Evolutionary conservation across 1,140 invertebrate species (phyloP), one percentile per base, ranked within the genome.

Genomic region (Bombus sibiricus): DNA sequence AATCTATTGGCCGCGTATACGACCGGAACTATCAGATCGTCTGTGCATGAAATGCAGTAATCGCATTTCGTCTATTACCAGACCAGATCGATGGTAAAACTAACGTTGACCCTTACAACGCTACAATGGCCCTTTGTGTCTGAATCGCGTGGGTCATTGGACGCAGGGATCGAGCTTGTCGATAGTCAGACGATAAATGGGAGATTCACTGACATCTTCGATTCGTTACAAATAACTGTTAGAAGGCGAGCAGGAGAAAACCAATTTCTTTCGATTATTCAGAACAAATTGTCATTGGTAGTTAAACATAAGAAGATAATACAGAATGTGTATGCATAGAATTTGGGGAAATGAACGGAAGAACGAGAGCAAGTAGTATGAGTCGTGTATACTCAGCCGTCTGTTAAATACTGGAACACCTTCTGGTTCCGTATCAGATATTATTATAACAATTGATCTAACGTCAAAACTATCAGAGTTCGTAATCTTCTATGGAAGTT

Each of bases 1-100:
- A 39, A 62, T 78, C 75, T 39, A 59, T 85, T 32, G 59, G 25
- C 6, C 47, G 57, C 13, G 28, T 32, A 32, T 74, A 71, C 53
- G 3, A 22, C 9, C 37, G 78, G 25, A 74, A 64, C 79, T 37
- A 43, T 62, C 76, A 22, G 68, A 37, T 73, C 64, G 62, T 25
- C n/a, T 15, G 47, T 32, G 81, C 74, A 79, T 72, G 83, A 72
- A 80, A 80, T 8, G 68, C 39, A 64, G 25, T 80, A 85, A 79
- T 72, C 84, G 72, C 71, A 59, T 74, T 81, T 72, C 59, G 53
- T 43, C 83, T 76, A 86, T 86, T 71, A 72, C 79, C 12, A 22
- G 13, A 28, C 53, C 25, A 25, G 43, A 9, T 53, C 79, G 66
- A 72, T 85, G 43, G 37, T 71, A 81, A 81, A 85, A 85, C 75